These are phyloP conservation scores for Pleuronectes platessa DNA, from an alignment of 2,113 vertebrate genomes.

Conservation along the genomic window DNA sequence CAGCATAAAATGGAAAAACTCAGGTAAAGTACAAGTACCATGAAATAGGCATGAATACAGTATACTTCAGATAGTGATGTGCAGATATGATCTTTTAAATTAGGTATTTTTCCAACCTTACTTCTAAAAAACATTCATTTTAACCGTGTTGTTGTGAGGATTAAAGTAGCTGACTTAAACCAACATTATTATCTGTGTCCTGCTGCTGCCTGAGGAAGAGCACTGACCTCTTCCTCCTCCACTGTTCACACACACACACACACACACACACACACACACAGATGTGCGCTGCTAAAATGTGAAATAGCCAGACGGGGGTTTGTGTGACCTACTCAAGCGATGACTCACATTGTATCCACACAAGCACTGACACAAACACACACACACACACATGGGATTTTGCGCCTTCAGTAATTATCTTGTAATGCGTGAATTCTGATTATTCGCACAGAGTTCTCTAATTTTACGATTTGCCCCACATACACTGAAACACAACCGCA, in stretches of 20 bases:
- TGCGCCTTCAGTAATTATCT: slow-evolving; percentile 38
- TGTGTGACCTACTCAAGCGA: slow-evolving; percentile 35
- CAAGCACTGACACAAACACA: neutral
- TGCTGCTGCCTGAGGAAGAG: slow-evolving; percentile 13
- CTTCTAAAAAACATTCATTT: neutral
- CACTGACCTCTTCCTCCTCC: slow-evolving; percentile 19
- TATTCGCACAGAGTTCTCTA: slow-evolving; percentile 17
- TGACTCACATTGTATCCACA: slow-evolving; percentile 37
- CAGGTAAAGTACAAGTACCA: neutral
- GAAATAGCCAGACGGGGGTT: slow-evolving; percentile 4
- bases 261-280: neutral
- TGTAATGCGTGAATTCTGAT: slow-evolving; percentile 17
- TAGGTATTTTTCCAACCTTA: neutral
- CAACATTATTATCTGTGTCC: neutral
- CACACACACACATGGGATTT: slow-evolving; percentile 5
- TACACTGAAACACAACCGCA: neutral
- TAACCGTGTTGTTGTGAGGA: neutral
- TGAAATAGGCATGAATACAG: neutral
- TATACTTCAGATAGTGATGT: neutral
- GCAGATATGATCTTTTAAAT: neutral
- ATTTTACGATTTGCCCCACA: neutral
- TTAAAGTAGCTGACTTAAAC: neutral
- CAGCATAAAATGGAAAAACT: neutral
- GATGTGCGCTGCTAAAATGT: slow-evolving; percentile 22
- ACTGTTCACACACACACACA: slow-evolving; percentile 11